These are phyloP conservation scores for Eciton burchellii DNA, from an alignment of 1,140 invertebrate species.

Conservation along the genomic window DNA sequence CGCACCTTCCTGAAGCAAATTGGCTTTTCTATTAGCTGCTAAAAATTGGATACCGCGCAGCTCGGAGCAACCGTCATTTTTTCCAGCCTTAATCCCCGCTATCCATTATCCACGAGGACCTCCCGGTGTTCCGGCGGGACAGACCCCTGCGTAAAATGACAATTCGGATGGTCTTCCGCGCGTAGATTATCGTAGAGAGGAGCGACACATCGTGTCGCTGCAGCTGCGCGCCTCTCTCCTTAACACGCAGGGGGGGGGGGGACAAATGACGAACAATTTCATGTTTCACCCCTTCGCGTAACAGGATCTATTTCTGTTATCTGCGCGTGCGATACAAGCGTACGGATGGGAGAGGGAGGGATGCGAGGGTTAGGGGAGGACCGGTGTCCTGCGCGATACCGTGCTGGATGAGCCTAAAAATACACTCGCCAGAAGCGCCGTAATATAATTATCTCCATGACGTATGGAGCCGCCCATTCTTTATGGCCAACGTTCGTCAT, in stretches of 20 bases:
- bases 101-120: slow-evolving; percentile 3
- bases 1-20: not conserved
- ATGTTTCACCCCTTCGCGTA: slow-evolving; percentile 68
- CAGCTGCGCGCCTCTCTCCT: slow-evolving; percentile 55
- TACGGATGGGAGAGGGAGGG: slow-evolving; percentile 58
- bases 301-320: slow-evolving; percentile 61
- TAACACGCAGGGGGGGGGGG: slow-evolving; percentile 51
- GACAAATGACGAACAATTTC: slow-evolving; percentile 71
- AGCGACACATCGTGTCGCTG: slow-evolving; percentile 12
- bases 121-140: not conserved
- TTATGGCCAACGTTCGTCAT: slow-evolving; percentile 78
- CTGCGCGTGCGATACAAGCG: slow-evolving; percentile 55
- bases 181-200: not conserved
- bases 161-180: slow-evolving; percentile 31
- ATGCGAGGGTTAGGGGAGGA: slow-evolving; percentile 64
- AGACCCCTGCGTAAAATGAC: slow-evolving; percentile 31
- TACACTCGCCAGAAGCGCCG: slow-evolving; percentile 73
- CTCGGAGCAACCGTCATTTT: not conserved
- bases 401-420: slow-evolving; percentile 75
- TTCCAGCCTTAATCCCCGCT: not conserved
- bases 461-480: slow-evolving; percentile 77
- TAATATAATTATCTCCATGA: slow-evolving; percentile 83
- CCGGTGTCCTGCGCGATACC: slow-evolving; percentile 44
- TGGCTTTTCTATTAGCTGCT: not conserved
- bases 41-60: not conserved